Conservation (phyloP, 2,113 vertebrate species). For the Colistium nudipinnis region DNA sequence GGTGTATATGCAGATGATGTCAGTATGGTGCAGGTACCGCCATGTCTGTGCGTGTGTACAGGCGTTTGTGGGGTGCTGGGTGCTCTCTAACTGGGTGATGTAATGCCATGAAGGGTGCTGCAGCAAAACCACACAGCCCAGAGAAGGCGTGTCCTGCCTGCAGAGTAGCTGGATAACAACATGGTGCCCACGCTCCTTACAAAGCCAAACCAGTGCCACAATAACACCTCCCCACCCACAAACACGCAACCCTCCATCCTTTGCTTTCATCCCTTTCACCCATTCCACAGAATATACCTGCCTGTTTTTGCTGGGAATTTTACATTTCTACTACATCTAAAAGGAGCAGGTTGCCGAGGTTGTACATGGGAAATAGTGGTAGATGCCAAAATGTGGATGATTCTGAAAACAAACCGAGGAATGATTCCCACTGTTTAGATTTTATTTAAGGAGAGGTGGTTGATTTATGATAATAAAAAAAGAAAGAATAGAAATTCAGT, state of each 20-base stretch:
- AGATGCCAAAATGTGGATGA: not conserved
- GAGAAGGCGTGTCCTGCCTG: constrained; percentile 73
- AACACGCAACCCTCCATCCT: constrained; percentile 1
- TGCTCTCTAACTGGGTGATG: constrained; percentile 70
- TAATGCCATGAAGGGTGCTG: constrained; percentile 77
- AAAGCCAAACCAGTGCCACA: constrained; percentile 17
- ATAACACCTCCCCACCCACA: not conserved
- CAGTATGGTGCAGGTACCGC: not conserved
- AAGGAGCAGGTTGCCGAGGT: not conserved
- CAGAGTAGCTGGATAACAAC: constrained; percentile 69
- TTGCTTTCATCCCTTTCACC: not conserved
- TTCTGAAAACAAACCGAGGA: not conserved
- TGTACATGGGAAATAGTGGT: not conserved
- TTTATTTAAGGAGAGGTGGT: not conserved
- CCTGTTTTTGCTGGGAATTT: not conserved
- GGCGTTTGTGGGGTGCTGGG: constrained; percentile 46
- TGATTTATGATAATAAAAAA: not conserved
- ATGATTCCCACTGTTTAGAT: not conserved
- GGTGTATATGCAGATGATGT: not conserved
- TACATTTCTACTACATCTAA: not conserved
- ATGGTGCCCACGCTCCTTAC: constrained; percentile 55
- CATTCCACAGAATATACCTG: not conserved
- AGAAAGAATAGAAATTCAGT: too few relatives aligned
- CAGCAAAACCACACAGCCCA: constrained; percentile 71
- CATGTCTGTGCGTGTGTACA: constrained; percentile 2